Evolutionary conservation across 1,140 invertebrate genomes (phyloP).

Genomic region (Brachionus koreanus): DNA sequence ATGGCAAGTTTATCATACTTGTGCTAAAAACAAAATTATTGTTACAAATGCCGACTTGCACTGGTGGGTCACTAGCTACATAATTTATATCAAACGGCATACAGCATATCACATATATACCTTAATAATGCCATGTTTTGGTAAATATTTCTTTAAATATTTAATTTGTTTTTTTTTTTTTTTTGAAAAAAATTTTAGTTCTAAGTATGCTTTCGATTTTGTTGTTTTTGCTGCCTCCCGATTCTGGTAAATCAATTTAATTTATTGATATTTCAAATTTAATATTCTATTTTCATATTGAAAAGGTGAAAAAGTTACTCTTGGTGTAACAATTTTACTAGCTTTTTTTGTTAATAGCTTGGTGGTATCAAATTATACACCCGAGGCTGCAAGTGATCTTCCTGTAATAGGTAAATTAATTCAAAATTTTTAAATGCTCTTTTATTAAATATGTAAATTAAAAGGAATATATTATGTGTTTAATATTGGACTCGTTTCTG

Average conservation of each 20-base stretch:
- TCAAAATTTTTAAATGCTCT: neutral
- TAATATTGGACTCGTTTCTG: slow-evolving; percentile 35
- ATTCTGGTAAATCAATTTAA: neutral
- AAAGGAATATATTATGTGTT: slow-evolving; percentile 43
- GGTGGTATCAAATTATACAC: slow-evolving; percentile 43
- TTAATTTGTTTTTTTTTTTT: neutral
- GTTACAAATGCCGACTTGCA: slow-evolving; percentile 28
- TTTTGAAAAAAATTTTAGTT: neutral
- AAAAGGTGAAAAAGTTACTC: slow-evolving; percentile 39
- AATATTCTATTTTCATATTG: neutral
- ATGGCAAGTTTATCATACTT: slow-evolving; percentile 44
- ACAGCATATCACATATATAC: slow-evolving; percentile 38
- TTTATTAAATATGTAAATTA: neutral
- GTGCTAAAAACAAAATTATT: slow-evolving; percentile 27
- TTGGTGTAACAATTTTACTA: slow-evolving; percentile 36
- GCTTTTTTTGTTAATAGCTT: slow-evolving; percentile 43
- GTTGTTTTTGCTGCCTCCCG: slow-evolving; percentile 28
- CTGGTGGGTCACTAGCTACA: slow-evolving; percentile 39
- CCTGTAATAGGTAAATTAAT: slow-evolving; percentile 40
- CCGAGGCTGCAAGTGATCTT: slow-evolving; percentile 22
- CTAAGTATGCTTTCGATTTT: slow-evolving; percentile 39
- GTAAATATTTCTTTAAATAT: neutral
- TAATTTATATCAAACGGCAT: slow-evolving; percentile 40
- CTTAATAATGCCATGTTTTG: slow-evolving; percentile 40
- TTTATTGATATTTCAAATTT: neutral